Conservation (phyloP, 2,888 invertebrate species). For the Hemithea aestivaria region DNA sequence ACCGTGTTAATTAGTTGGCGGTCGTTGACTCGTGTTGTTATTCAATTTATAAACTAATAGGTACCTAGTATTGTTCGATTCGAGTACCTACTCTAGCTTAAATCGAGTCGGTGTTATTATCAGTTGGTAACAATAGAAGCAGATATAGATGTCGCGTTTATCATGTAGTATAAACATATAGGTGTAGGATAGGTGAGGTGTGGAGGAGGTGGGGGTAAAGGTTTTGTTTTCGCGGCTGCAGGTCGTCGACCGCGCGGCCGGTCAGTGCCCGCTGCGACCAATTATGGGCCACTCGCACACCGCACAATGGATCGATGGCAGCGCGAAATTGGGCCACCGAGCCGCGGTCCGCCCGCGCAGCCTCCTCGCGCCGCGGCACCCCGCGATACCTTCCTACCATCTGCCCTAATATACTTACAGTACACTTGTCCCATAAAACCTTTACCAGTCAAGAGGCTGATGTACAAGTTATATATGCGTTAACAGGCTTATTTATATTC, state of each 20-base stretch:
- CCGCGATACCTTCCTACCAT: too few relatives aligned
- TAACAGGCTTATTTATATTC: too few relatives aligned
- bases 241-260: conserved; percentile 72
- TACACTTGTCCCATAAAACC: too few relatives aligned
- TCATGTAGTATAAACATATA: conserved; percentile 16
- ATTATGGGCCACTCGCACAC: conserved; percentile 79
- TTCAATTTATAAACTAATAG: conserved; percentile 34
- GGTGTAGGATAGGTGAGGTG: conserved; percentile 26
- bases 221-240: conserved; percentile 72
- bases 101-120: neutral
- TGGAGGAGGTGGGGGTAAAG: conserved; percentile 43
- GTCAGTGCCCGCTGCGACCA: conserved; percentile 77
- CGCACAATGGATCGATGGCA: conserved; percentile 79
- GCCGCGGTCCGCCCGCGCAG: conserved; percentile 36
- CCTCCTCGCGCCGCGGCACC: conserved; percentile 37
- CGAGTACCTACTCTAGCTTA: neutral
- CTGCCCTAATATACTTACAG: too few relatives aligned
- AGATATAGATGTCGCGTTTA: conserved; percentile 1
- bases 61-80: conserved; percentile 2
- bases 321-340: conserved; percentile 74
- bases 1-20: conserved; percentile 64
- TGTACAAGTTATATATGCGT: too few relatives aligned
- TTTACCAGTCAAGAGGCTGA: too few relatives aligned
- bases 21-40: conserved; percentile 54
- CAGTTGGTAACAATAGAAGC: too few relatives aligned